Base-by-base conservation (phyloP, 2,888 invertebrate species). In the Gortyna flavago region DNA sequence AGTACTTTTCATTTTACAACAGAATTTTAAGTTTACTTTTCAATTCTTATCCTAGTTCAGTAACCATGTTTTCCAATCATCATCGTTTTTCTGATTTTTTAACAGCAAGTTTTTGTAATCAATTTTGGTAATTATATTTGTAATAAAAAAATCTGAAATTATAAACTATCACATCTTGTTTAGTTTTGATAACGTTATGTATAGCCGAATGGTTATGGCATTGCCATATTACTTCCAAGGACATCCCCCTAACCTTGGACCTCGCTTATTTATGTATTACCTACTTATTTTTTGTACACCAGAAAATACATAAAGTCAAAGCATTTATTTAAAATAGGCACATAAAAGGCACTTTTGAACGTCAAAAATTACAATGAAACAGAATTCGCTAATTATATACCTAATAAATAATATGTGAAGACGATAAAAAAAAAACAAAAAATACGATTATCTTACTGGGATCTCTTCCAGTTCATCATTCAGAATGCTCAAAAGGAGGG, bases 21-120 rank as follows among this genome's bases (percentile, higher is more conserved):
- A 68, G 16, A 57, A 38, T 16, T 77, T 54, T 18, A 4, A n/a
- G 7, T 82, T 35, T 35, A 11, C 18, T 38, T 66, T 59, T 51
- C 6, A 0, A n/a, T 51, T 44, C 18, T 38, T 9, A 61, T 32
- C 13, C 21, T 32, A 51, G 38, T 80, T 81, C 21, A 72, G 41
- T 72, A 35, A 48, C 41, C 38, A 48, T 75, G 71, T 80, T 18
- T 65, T 16, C 18, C 29, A 38, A 69, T 70, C 13, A 72, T 81
- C 62, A 75, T 38, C 41, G 81, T 72, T 48, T 59, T 76, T 76
- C 83, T 85, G 25, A 25, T 41, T 25, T 69, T 69, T 81, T 72
- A n/a, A 16, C 70, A 73, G 16, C 70, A 85, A 69, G 62, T 48
- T 78, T 67, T 66, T 81, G 21, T 74, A 54, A 54, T 72, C 57